Evolutionary conservation across 2,113 vertebrate genomes (phyloP).

Genomic region (Phasianus colchicus): DNA sequence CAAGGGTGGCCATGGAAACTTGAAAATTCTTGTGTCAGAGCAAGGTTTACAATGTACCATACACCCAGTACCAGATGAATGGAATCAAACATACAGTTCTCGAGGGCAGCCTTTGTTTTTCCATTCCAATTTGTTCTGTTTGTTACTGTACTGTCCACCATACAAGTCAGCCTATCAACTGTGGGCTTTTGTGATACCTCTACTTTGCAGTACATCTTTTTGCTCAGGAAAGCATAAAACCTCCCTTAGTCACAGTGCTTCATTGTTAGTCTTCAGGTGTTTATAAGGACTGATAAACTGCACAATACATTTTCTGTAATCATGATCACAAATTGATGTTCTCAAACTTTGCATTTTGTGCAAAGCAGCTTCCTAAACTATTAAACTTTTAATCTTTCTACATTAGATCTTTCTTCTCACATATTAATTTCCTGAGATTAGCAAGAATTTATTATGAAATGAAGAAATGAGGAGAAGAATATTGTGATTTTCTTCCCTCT

Average conservation of each 20-base stretch:
- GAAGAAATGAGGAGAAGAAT: not conserved
- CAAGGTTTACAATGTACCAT: not conserved
- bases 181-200: not conserved
- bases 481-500: not conserved
- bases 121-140: not conserved
- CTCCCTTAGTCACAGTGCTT: not conserved
- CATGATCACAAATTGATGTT: not conserved
- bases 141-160: not conserved
- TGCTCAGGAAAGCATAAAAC: not conserved
- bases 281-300: not conserved
- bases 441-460: not conserved
- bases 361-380: not conserved
- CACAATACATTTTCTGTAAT: not conserved
- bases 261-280: not conserved
- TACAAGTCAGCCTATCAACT: not conserved
- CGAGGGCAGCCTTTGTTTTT: not conserved
- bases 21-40: not conserved
- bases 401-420: not conserved
- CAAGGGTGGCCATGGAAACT: not conserved
- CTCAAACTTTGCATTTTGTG: not conserved
- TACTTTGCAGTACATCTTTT: not conserved
- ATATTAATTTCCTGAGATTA: not conserved
- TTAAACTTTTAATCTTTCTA: not conserved
- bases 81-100: not conserved
- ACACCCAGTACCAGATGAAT: not conserved